These are phyloP conservation scores for Microctonus hyperodae DNA, from an alignment of 2,888 invertebrate genomes.

Conservation along the genomic window DNA sequence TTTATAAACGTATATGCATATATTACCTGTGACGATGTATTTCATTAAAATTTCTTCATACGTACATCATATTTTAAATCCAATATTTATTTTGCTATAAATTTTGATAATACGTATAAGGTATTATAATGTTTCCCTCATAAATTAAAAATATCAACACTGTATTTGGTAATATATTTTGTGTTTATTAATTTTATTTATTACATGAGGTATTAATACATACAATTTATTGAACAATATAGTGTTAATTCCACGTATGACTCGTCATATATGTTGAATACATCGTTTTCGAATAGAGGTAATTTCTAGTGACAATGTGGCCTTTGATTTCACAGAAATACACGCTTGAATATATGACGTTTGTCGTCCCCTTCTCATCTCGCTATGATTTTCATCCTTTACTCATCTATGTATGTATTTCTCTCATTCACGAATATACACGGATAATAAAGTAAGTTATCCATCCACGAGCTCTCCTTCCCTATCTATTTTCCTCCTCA, in stretches of 20 bases:
- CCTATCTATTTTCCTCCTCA: constrained; percentile 33
- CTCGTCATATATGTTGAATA: constrained; percentile 52
- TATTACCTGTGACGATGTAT: no score
- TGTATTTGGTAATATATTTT: no score
- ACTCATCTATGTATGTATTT: constrained; percentile 28
- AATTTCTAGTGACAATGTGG: constrained; percentile 62
- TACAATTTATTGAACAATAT: constrained; percentile 51
- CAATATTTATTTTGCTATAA: no score
- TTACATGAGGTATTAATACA: constrained; percentile 37
- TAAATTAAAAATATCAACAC: no score
- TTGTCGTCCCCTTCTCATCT: constrained; percentile 35
- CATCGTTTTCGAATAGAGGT: constrained; percentile 63
- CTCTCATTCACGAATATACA: constrained; percentile 18
- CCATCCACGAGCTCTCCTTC: constrained; percentile 28
- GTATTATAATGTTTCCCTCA: no score
- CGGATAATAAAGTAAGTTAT: constrained; percentile 32
- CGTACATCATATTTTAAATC: no score
- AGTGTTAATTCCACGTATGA: constrained; percentile 61
- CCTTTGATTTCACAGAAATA: constrained; percentile 62
- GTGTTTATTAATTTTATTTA: neutral
- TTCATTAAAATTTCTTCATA: no score
- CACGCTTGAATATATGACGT: constrained; percentile 56
- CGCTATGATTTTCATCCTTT: constrained; percentile 31
- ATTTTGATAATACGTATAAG: no score
- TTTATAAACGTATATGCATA: no score